Conservation (phyloP, 2,888 invertebrate genomes). For the Polyploca ridens region DNA sequence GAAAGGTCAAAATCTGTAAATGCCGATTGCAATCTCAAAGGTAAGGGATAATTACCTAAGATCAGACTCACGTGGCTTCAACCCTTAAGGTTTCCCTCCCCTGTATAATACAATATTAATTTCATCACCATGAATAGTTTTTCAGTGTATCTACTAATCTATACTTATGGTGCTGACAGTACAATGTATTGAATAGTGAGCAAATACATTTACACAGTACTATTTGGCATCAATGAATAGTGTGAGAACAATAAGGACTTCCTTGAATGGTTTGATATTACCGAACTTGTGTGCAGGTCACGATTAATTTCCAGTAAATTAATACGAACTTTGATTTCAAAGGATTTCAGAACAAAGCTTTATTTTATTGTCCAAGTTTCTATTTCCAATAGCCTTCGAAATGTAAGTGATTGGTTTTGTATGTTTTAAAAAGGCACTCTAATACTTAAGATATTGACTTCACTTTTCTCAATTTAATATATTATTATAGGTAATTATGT, state of each 20-base stretch:
- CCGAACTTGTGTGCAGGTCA: conserved; percentile 6
- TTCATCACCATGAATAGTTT: too few species aligned
- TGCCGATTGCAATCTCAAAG: too few species aligned
- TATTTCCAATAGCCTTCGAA: background rate
- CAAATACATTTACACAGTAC: background rate
- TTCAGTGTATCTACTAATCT: too few species aligned
- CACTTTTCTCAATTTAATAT: too few species aligned
- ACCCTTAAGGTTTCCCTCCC: too few species aligned
- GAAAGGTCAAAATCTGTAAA: too few species aligned
- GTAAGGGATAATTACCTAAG: too few species aligned
- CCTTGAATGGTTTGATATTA: background rate
- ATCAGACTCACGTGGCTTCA: too few species aligned
- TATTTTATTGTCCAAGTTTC: background rate
- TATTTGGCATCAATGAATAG: background rate
- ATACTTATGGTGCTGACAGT: background rate
- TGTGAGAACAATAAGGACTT: background rate
- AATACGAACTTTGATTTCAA: conserved; percentile 8
- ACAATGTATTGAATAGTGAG: background rate
- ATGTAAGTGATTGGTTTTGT: background rate
- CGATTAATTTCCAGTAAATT: background rate
- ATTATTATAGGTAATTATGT: too few species aligned
- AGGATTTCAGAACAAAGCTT: conserved; percentile 6
- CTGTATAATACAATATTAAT: too few species aligned
- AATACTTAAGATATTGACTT: too few species aligned
- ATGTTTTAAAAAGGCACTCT: background rate